Base-by-base conservation (phyloP, 1,140 invertebrate genomes). In the Diplogasteroides magnus region DNA sequence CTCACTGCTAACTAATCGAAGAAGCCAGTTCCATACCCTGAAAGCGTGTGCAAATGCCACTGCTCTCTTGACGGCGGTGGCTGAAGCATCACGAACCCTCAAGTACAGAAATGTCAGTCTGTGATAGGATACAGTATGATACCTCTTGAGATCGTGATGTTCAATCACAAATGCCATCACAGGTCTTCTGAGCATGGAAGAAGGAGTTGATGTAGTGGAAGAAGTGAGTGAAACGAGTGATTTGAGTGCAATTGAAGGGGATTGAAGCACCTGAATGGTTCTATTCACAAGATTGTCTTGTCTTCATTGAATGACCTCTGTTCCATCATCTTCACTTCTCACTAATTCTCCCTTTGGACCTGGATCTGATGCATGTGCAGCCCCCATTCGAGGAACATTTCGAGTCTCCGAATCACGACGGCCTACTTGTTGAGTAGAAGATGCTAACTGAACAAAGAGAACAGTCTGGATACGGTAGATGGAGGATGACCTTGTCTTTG, bases 21-120 rank as follows among this genome's bases (percentile, higher is more conserved):
- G 85, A 2, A 98, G 83, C 94, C 94, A 98, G 82, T 96, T 95
- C 63, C 97, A 86, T 0, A 93, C 92, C 88, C 94, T 78, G 26
- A 93, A 89, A 0, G 91, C 91, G 81, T 92, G 93, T 11, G 91
- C 89, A 71, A 92, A 85, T 80, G 91, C 93, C 0, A 91, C 89
- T 6, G 91, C 89, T 77, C 91, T 90, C 64, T 91, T 84, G 0
- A 94, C 81, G 0, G 91, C 89, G 71, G 91, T 88, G 71, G 89
- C 89, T 89, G 94, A 92, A n/a, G 90, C 89, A 14, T 89, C 84
- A 74, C 90, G 89, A 3, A 94, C 78, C 27, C 89, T 48, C 6
- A 19, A 48, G 19, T 48, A 11, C 19, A 11, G 37, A 11, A 11
- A 19, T 48, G 19, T 11, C 37, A 48, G 19, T 19, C 19, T 48